Evolutionary conservation across 2,113 vertebrate species (phyloP).

Genomic region (Rallus limicola): DNA sequence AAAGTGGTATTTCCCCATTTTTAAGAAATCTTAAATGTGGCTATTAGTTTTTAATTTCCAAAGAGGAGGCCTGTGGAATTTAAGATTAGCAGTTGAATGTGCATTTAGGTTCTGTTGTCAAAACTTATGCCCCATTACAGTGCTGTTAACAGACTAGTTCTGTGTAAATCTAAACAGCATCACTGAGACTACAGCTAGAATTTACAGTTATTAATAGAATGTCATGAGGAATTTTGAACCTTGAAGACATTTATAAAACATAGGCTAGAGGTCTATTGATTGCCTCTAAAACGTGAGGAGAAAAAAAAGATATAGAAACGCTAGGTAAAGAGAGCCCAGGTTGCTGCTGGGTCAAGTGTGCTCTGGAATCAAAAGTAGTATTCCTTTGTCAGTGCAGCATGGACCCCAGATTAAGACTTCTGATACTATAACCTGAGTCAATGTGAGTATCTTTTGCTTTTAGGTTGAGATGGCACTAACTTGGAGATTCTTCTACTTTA

Average conservation of each 20-base stretch:
- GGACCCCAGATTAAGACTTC: not conserved
- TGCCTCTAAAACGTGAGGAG: not conserved
- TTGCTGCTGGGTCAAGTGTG: not conserved
- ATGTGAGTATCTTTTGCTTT: not conserved
- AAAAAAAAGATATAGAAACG: not conserved
- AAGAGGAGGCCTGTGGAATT: not conserved
- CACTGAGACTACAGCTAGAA: not conserved
- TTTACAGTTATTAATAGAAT: not conserved
- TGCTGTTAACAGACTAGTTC: not conserved
- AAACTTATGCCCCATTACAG: not conserved
- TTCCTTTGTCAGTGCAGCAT: not conserved
- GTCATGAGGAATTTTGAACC: not conserved
- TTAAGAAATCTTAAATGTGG: not conserved
- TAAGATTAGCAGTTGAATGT: not conserved
- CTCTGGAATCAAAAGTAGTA: not conserved
- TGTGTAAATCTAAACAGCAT: not conserved
- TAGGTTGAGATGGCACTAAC: not conserved
- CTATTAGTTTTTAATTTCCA: not conserved
- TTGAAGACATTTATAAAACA: not conserved
- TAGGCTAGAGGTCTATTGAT: not conserved
- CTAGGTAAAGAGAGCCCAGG: not conserved
- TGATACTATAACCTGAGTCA: not conserved
- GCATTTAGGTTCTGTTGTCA: not conserved
- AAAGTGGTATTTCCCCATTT: not conserved
- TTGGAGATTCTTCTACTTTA: not conserved